Evolutionary conservation across 2,888 invertebrate genomes (phyloP).

Genomic region (Tigriopus californicus): DNA sequence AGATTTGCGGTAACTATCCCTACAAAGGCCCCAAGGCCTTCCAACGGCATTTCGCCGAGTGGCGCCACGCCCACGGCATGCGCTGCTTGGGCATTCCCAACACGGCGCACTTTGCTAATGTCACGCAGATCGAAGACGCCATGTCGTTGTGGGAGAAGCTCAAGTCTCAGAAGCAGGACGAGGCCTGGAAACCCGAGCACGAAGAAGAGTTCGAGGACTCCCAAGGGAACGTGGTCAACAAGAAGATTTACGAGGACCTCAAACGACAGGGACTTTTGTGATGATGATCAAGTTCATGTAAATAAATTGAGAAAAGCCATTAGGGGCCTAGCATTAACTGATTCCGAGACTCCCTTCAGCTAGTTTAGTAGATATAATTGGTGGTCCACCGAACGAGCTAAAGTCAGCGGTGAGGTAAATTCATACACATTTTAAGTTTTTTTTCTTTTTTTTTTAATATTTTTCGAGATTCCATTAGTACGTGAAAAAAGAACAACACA

Average conservation of each 20-base stretch:
- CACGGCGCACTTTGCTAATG: slow-evolving; percentile 98
- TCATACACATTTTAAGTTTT: no score
- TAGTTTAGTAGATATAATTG: no score
- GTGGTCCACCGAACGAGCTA: no score
- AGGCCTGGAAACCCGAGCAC: slow-evolving; percentile 87
- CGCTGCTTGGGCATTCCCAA: slow-evolving; percentile 96
- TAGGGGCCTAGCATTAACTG: no score
- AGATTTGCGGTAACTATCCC: slow-evolving; percentile 96
- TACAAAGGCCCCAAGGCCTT: slow-evolving; percentile 98
- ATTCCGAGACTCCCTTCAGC: no score
- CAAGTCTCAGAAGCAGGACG: slow-evolving; percentile 80
- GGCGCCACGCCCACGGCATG: slow-evolving; percentile 70
- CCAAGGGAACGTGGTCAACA: slow-evolving; percentile 91
- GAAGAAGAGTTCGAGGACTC: slow-evolving; percentile 99
- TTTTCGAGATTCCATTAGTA: no score
- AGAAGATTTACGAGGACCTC: slow-evolving; percentile 94
- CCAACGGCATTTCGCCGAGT: slow-evolving; percentile 88
- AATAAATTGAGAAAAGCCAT: no score
- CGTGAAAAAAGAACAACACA: no score
- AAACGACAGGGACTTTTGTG: slow-evolving; percentile 88
- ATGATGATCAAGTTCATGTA: no score
- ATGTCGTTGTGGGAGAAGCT: slow-evolving; percentile 93
- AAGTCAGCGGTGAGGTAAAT: no score
- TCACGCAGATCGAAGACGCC: slow-evolving; percentile 95
- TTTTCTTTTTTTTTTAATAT: no score